A percentile compares a stretch with the other conserved stretches of the same genome.
phyloP scores from a whole-genome alignment of 2,888 invertebrate genomes.

The Macrophya annulata region DNA sequence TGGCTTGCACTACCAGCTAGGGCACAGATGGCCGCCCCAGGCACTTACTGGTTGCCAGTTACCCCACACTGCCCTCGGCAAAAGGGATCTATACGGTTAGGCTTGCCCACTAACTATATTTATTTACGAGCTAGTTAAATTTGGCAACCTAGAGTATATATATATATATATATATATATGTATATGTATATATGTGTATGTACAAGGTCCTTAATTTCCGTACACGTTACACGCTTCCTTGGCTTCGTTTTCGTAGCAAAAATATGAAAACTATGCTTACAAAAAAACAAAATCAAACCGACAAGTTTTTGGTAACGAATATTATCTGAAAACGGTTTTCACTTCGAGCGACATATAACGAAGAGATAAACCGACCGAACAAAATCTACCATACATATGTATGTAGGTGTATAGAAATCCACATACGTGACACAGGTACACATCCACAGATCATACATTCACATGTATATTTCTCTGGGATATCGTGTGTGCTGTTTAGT shows the following conservation, averaged over 20 bases:
- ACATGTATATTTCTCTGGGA: conserved; percentile 60
- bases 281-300: no score
- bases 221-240: background rate
- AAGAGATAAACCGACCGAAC: background rate
- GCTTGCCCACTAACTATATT: conserved; percentile 77
- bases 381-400: background rate
- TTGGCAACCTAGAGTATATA: conserved; percentile 62
- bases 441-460: background rate
- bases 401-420: background rate
- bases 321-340: background rate
- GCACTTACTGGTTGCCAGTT: conserved; percentile 77
- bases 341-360: conserved; percentile 12
- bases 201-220: background rate
- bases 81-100: conserved; percentile 75
- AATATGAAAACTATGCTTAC: no score
- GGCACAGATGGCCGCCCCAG: conserved; percentile 79
- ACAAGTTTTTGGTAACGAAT: background rate
- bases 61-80: conserved; percentile 65
- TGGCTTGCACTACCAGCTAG: conserved; percentile 65
- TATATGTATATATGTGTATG: background rate
- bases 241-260: background rate
- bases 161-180: background rate
- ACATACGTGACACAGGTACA: conserved; percentile 10
- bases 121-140: conserved; percentile 77
- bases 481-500: conserved; percentile 67